Base-by-base conservation (phyloP, 2,888 invertebrate species). In the Dermolepida albohirtum region DNA sequence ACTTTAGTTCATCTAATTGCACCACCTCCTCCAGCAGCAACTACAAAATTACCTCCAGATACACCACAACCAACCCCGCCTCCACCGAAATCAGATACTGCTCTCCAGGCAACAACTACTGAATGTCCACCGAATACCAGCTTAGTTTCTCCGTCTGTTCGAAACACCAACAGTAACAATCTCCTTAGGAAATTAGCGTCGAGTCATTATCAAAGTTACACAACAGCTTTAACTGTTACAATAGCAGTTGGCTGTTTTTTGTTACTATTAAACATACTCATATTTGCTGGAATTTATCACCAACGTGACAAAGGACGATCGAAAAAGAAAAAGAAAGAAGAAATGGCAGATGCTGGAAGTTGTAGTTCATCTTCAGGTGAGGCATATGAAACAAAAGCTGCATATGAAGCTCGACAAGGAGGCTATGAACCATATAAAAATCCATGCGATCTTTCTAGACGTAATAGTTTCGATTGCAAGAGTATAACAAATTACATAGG, bases 201-300 rank as follows among this genome's bases (percentile, higher is more conserved):
- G 10, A 92, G 91, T 69, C 94, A 94, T 77, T 94, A 94, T 78
- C 94, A 94, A 80, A 94, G 93, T 69, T 95, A 95, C 81, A 94
- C 95, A 5, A 94, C 95, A 0, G 95, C 95, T 0, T 85, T 96
- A 14, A 92, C 94, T 6, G 93, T 95, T 29, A 95, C 95, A 0
- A 93, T 95, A 71, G 93, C 92, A 0, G 93, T 94, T 7, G 94
- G 94, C 0, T 93, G 94, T 77, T 93, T 94, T 74, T 86, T 95
- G 6, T 85, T 95, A 7, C 85, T 94, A 29, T 86, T 95, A 27
- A 95, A 95, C 78, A 90, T 94, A 10, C 86, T 94, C 22, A 95
- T 96, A 74, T 95, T 95, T 77, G 94, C 94, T 50, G 95, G 95
- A 1, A 94, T 94, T 70, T 95, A 94, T 78, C 93, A 94, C 77